Evolutionary conservation across 2,888 invertebrate genomes (phyloP), one percentile per base, ranked within the genome.

Genomic region (Dynastes grantii): DNA sequence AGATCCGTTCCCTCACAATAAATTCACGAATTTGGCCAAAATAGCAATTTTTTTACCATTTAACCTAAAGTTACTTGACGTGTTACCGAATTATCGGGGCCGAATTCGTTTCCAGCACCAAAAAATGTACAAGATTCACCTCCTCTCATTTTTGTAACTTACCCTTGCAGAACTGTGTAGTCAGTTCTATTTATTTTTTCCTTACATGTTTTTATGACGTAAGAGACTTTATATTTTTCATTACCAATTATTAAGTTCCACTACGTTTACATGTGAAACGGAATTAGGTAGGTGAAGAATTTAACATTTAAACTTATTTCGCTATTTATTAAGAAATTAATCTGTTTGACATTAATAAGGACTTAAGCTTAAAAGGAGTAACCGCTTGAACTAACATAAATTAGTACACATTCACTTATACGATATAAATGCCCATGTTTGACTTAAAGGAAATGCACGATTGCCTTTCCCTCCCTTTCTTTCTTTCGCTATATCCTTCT

Each of bases 361-460:
- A 61, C 49, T 49, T 75, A 27, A 61, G 22, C 11, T 27, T 22
- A 58, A 61, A 68, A 51, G 49, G 22, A 73, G 58, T 40, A 37
- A 73, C 45, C 40, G n/a, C 61, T 75, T 63, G 45, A 40, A 40
- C 51, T 40, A 40, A 22, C 16, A 22, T 22, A 22, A 27, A 13
- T 61, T 61, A 22, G 9, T 16, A 61, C 45, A 13, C 58, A 40
- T 45, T 61, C 58, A 40, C 45, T 58, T 16, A 40, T 22, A 32
- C 4, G 22, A 32, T 32, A 61, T 40, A 75, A 75, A 75, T 75
- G 55, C 37, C 73, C 73, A 75, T 75, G 45, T 75, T 75, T 75
- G 49, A 37, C 55, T 29, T 22, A 63, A 63, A n/a, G 73, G 45
- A 63, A 75, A 71, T 55, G 37, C 45, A 27, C 8, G 45, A 45